Evolutionary conservation across 2,113 vertebrate genomes (phyloP), one percentile per base, ranked within the genome.

Genomic region (Chaetops frenatus): DNA sequence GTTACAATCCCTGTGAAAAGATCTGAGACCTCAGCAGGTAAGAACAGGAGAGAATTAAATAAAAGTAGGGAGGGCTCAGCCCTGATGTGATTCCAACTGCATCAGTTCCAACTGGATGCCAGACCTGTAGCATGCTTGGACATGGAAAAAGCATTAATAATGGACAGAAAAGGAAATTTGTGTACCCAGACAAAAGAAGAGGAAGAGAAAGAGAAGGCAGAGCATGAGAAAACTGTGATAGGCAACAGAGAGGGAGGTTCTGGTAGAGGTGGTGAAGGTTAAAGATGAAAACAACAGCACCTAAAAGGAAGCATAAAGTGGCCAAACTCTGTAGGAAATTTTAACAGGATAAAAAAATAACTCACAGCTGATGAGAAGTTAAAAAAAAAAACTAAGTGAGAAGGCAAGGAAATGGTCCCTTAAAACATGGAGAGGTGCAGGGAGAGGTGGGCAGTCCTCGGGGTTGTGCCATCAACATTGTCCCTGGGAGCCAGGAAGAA

Each of bases 331-430:
- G 0, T 4, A 18, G 40, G 76, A 64, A 60, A 70, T 20, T 51
- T 38, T 9, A 61, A 27, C 20, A 44, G 38, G 33, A 40, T 40
- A 4, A 51, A 45, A 60, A 76, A 66, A n/a, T 3, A n/a, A 28
- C 51, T 44, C 16, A 31, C 11, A 44, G 60, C 7, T 73, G 24
- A 31, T 11, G 7, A 5, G 4, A 22, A 54, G 36, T 27, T 67
- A 4, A 28, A 54, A 35, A 47, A 36, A 29, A 40, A 35, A 31
- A 12, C n/a, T 4, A 57, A n/a, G 9, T 14, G 21, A 7, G 29
- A 36, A 40, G 38, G 20, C 13, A 50, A 18, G 0, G 4, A 86
- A 65, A 40, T 4, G 23, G 1, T 29, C 7, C 6, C 6, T 6
- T n/a, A 65, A 70, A 27, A 14, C 78, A 23, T 22, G 50, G 45